phyloP scores from a whole-genome alignment of 2,888 invertebrate genomes.

The Habrosyne pyritoides region DNA sequence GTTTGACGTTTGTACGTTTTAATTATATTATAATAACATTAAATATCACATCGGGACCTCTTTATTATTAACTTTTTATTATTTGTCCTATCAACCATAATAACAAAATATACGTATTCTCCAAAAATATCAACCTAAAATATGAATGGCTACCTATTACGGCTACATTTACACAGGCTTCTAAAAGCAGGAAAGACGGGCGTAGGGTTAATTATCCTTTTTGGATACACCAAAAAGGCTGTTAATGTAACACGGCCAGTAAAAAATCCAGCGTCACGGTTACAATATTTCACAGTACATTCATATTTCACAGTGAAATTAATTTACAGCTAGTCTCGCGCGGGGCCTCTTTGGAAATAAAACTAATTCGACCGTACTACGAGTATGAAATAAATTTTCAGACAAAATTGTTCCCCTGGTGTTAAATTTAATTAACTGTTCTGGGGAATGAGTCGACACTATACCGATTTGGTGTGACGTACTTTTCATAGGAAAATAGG shows the following conservation, averaged over 20 bases:
- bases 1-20: no score
- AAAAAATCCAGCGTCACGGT: background rate
- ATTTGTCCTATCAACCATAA: no score
- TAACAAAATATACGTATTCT: no score
- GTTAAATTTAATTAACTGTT: background rate
- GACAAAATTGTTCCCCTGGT: conserved; percentile 3
- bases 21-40: no score
- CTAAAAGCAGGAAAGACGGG: no score
- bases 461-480: background rate
- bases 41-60: no score
- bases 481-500: background rate
- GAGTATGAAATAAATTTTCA: conserved; percentile 4
- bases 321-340: conserved; percentile 10
- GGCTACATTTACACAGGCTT: no score
- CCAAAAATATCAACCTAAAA: no score
- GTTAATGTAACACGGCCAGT: background rate
- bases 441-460: background rate
- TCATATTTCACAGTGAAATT: conserved; percentile 9
- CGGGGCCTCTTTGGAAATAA: conserved; percentile 10
- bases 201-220: no score
- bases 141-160: no score
- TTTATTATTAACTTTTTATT: no score
- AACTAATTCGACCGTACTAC: conserved; percentile 11
- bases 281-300: conserved; percentile 8
- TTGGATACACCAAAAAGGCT: no score